Percentiles rank a stretch among this genome's conserved stretches.
These are phyloP conservation scores for Cinclus cinclus DNA, from an alignment of 2,113 vertebrate species.

Conservation along the genomic window DNA sequence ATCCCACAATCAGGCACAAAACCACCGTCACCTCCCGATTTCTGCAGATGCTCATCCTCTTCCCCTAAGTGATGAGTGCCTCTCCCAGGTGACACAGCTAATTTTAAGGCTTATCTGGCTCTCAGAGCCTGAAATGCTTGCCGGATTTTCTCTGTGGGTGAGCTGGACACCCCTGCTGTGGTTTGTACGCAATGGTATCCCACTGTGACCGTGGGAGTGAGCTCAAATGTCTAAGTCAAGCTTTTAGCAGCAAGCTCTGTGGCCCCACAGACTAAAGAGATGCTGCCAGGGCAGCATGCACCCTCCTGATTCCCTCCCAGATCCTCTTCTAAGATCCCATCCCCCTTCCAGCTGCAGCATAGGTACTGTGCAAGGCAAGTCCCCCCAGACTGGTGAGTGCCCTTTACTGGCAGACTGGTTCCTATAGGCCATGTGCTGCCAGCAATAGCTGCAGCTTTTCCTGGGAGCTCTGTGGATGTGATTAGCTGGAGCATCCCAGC, in stretches of 20 bases:
- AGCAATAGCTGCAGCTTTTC: not conserved
- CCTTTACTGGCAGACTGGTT: not conserved
- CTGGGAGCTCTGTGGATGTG: not conserved
- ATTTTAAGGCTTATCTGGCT: not conserved
- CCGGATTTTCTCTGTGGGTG: not conserved
- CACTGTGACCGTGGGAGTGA: not conserved
- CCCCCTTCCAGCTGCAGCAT: not conserved
- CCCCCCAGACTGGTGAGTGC: not conserved
- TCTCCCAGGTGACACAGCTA: not conserved
- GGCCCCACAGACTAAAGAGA: rapidly evolving
- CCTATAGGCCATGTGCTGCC: not conserved
- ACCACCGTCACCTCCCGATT: not conserved
- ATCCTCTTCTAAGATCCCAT: not conserved
- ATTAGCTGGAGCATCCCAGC: not conserved
- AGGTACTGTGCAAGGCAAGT: not conserved
- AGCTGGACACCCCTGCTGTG: not conserved
- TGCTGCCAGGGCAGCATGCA: not conserved
- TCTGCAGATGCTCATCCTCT: not conserved
- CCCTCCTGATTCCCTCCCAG: not conserved
- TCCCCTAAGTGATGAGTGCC: not conserved
- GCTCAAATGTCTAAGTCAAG: not conserved
- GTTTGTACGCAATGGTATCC: not conserved
- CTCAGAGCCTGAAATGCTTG: not conserved
- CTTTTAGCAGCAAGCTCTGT: not conserved
- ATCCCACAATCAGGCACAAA: not conserved